A percentile compares a stretch with the other conserved stretches of the same genome.
Evolutionary conservation across 2,888 invertebrate species (phyloP).

Genomic region (Dynastes grantii): DNA sequence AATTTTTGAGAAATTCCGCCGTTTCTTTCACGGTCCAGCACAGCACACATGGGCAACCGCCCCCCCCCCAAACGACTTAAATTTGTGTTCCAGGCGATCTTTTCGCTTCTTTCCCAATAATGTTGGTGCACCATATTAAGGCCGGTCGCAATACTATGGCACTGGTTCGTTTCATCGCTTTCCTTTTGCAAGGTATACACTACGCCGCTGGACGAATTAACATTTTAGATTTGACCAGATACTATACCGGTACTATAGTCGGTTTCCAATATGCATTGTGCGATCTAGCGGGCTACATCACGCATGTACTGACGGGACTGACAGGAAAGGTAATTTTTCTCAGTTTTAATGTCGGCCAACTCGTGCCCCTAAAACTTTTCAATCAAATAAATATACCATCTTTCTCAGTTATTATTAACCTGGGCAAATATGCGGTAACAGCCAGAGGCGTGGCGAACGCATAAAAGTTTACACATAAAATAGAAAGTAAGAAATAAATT

Average conservation of each 20-base stretch:
- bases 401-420: no score
- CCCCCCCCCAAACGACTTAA: no score
- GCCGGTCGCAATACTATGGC: not conserved
- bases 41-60: no score
- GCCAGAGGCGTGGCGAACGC: no score
- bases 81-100: conserved; percentile 1
- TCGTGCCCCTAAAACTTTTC: no score
- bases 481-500: no score
- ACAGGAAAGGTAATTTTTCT: not conserved
- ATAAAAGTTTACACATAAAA: no score
- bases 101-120: not conserved
- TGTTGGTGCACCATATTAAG: not conserved
- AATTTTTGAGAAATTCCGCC: no score
- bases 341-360: no score
- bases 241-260: conserved; percentile 15
- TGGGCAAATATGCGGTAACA: no score
- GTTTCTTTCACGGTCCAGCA: no score
- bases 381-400: no score
- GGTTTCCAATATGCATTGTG: not conserved
- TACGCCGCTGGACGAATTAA: conserved; percentile 19
- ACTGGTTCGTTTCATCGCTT: not conserved
- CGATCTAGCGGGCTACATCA: not conserved
- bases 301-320: not conserved
- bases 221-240: conserved; percentile 29
- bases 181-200: conserved; percentile 12